A percentile compares a stretch with the other conserved stretches of the same genome.
Evolutionary conservation across 2,113 vertebrate genomes (phyloP).

Genomic region (Xiphophorus hellerii): DNA sequence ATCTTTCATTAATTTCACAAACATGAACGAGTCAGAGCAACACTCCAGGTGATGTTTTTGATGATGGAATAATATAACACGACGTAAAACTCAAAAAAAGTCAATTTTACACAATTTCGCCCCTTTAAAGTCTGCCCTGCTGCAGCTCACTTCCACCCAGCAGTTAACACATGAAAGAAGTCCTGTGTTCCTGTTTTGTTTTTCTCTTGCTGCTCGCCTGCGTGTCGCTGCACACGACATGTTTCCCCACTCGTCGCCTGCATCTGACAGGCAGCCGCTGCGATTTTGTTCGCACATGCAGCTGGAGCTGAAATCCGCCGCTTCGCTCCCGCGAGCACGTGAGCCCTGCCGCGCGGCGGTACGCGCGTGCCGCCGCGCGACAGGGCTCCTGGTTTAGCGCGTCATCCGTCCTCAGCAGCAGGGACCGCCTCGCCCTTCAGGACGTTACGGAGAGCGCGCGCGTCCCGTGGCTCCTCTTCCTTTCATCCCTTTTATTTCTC

Average conservation of each 20-base stretch:
- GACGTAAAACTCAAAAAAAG: too few relatives aligned
- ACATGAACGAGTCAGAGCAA: too few relatives aligned
- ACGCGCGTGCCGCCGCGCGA: conserved; percentile 34
- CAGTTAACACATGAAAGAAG: background rate
- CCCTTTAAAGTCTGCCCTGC: too few relatives aligned
- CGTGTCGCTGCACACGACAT: background rate
- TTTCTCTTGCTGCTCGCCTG: background rate
- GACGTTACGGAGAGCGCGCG: conserved; percentile 26
- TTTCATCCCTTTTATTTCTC: background rate
- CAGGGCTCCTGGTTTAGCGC: conserved; percentile 51
- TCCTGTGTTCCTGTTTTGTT: background rate
- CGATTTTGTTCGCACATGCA: conserved; percentile 22
- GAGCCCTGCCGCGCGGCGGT: background rate
- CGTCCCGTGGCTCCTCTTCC: background rate
- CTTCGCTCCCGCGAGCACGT: conserved; percentile 1
- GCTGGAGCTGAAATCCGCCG: conserved; percentile 32
- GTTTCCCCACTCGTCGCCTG: conserved; percentile 24
- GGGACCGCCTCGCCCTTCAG: conserved; percentile 53
- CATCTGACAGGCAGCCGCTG: conserved; percentile 39
- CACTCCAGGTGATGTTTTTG: too few relatives aligned
- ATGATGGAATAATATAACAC: too few relatives aligned
- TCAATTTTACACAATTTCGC: too few relatives aligned
- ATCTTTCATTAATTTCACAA: too few relatives aligned
- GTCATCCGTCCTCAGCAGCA: conserved; percentile 48
- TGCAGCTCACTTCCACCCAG: background rate